Evolutionary conservation across 2,113 vertebrate species (phyloP).

Genomic region (Pachyramphus minor): DNA sequence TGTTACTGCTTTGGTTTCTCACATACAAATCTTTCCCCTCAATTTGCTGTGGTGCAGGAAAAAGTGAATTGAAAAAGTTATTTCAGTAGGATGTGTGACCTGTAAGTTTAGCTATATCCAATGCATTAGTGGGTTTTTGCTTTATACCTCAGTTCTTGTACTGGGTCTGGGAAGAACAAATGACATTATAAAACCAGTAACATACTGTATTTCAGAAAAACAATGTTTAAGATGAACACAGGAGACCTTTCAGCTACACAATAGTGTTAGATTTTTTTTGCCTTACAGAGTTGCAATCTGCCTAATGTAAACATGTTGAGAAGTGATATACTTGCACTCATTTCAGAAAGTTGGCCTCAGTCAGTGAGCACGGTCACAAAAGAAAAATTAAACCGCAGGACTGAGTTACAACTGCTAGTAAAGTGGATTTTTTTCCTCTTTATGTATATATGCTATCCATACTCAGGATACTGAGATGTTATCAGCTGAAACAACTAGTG

Average conservation of each 20-base stretch:
- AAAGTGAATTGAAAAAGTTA: not conserved
- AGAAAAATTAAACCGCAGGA: not conserved
- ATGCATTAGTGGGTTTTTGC: not conserved
- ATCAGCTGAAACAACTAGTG: not conserved
- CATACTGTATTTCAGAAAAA: not conserved
- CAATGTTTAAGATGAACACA: not conserved
- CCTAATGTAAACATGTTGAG: not conserved
- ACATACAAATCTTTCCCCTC: not conserved
- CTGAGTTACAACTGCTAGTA: not conserved
- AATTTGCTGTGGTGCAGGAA: not conserved
- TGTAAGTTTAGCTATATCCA: not conserved
- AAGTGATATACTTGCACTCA: not conserved
- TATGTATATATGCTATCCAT: not conserved
- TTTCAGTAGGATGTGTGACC: not conserved
- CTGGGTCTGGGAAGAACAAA: not conserved
- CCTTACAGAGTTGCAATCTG: not conserved
- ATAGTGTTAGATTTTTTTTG: not conserved
- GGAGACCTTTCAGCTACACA: not conserved
- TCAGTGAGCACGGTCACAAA: not conserved
- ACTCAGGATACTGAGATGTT: not conserved
- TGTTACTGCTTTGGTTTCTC: not conserved
- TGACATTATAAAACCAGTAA: not conserved
- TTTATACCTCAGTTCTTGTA: not conserved
- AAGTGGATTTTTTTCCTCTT: not conserved
- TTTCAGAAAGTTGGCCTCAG: not conserved